phyloP scores from a whole-genome alignment of 1,140 invertebrate genomes.

The Euborellia annulipes region DNA sequence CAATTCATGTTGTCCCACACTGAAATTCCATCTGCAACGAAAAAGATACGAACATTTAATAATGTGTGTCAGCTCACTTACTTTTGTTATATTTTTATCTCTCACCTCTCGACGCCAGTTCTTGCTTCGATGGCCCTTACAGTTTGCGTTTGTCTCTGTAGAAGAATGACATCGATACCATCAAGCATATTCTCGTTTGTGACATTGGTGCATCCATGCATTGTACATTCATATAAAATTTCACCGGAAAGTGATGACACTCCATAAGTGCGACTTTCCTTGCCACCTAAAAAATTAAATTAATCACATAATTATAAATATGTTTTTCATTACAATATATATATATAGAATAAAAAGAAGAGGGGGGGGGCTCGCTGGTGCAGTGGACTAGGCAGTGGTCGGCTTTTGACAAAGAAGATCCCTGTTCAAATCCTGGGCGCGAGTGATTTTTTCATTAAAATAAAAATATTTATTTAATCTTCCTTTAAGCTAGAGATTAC shows the following conservation, averaged over 20 bases:
- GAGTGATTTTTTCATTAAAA: too few relatives aligned
- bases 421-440: too few relatives aligned
- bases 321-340: too few relatives aligned
- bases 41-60: constrained; percentile 9
- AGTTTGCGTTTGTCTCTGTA: constrained; percentile 67
- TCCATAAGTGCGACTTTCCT: constrained; percentile 40
- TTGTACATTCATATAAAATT: constrained; percentile 60
- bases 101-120: constrained; percentile 66
- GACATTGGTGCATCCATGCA: constrained; percentile 48
- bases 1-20: constrained; percentile 74
- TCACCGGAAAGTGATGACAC: constrained; percentile 58
- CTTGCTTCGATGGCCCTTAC: constrained; percentile 72
- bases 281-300: constrained; percentile 29
- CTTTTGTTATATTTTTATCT: too few relatives aligned
- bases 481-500: too few relatives aligned
- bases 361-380: too few relatives aligned
- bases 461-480: too few relatives aligned
- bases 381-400: too few relatives aligned
- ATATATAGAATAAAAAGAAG: too few relatives aligned
- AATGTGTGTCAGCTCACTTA: too few relatives aligned
- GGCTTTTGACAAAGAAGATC: too few relatives aligned
- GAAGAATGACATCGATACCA: constrained; percentile 51
- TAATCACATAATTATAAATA: too few relatives aligned
- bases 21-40: constrained; percentile 77
- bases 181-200: constrained; percentile 28